Percentiles rank a stretch among this genome's conserved stretches.
Conservation (phyloP, 2,888 invertebrate genomes). For the Caenorhabditis japonica region DNA sequence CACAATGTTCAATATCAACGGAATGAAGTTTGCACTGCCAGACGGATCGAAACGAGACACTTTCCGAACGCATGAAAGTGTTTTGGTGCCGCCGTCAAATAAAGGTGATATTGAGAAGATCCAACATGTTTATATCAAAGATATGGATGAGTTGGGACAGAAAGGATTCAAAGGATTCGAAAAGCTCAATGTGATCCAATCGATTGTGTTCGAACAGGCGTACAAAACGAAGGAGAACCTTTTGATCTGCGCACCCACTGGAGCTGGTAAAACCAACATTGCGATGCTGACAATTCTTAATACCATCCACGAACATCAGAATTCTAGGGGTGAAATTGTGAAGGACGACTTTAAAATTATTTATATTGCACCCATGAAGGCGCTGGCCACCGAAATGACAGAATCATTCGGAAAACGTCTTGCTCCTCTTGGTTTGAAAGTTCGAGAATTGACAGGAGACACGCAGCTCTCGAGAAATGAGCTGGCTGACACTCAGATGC, state of each 20-base stretch:
- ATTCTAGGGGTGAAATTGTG: constrained; percentile 84
- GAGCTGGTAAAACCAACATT: constrained; percentile 97
- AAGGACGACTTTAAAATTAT: constrained; percentile 96
- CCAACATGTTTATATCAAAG: constrained; percentile 80
- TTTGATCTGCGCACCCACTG: constrained; percentile 97
- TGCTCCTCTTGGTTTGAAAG: constrained; percentile 84
- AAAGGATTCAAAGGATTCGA: constrained; percentile 90
- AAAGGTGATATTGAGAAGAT: constrained; percentile 76
- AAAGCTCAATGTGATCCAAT: constrained; percentile 92
- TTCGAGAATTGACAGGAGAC: constrained; percentile 95
- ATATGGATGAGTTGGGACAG: constrained; percentile 86
- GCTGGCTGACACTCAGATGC: constrained; percentile 94
- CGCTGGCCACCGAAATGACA: constrained; percentile 98
- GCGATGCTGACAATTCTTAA: constrained; percentile 93
- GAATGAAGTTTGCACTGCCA: constrained; percentile 85
- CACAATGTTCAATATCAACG: constrained; percentile 85
- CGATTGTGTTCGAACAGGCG: constrained; percentile 93
- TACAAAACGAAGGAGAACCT: constrained; percentile 97
- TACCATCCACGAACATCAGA: constrained; percentile 89
- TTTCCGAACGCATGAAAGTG: constrained; percentile 87
- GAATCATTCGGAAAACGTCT: constrained; percentile 85
- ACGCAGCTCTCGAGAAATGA: constrained; percentile 96
- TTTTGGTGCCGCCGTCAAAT: constrained; percentile 80
- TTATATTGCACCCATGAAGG: constrained; percentile 99
- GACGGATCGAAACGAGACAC: constrained; percentile 85